phyloP scores from a whole-genome alignment of 2,113 vertebrate species.

The Trochalopteron elliotii region DNA sequence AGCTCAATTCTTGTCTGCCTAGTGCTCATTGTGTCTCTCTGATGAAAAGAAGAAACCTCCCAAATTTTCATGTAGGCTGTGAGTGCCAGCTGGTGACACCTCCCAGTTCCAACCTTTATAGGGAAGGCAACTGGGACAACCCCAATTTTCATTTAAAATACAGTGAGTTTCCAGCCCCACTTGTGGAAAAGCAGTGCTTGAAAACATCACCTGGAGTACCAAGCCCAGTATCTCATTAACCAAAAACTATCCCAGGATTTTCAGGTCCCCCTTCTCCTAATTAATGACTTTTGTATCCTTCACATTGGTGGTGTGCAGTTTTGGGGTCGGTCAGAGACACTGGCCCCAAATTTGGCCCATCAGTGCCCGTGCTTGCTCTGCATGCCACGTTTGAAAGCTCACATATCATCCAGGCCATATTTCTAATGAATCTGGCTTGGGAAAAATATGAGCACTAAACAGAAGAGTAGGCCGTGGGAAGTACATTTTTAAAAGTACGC shows the following conservation, averaged over 20 bases:
- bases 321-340: background rate
- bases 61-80: background rate
- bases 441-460: background rate
- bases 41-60: background rate
- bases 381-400: background rate
- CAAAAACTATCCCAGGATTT: background rate
- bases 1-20: background rate
- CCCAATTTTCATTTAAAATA: background rate
- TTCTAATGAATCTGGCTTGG: conserved; percentile 41
- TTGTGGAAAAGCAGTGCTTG: background rate
- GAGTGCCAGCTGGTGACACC: background rate
- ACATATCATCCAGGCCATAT: conserved; percentile 18
- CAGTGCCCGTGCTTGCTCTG: background rate
- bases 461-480: conserved; percentile 33
- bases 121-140: background rate
- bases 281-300: background rate
- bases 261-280: background rate
- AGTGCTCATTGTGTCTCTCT: background rate
- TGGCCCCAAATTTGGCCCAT: background rate
- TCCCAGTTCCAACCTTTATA: background rate
- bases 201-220: background rate
- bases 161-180: background rate
- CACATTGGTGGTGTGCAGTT: background rate
- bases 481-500: background rate
- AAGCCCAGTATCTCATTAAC: background rate